Base-by-base conservation (phyloP, 1,140 invertebrate genomes). In the Orchestia grillus region DNA sequence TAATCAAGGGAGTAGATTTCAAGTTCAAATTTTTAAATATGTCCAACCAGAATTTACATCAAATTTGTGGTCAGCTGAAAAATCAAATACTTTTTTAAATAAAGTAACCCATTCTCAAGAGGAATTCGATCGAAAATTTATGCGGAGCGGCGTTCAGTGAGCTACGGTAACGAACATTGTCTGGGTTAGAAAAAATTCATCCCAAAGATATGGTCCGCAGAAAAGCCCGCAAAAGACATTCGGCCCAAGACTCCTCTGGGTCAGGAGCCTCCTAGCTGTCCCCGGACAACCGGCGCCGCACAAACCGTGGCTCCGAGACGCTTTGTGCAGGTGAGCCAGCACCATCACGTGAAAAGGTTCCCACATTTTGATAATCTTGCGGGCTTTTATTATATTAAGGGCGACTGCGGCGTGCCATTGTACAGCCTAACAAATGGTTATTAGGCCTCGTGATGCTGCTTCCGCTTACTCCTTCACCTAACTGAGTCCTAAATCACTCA, bases 341-440 rank as follows among this genome's bases (percentile, higher is more conserved):
- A 16, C 41, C 92, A 42, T 94, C 92, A 94, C 92, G 41, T 94
- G 92, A 94, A 94, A 47, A 44, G 44, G 43, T 94, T 94, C 92
- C 92, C 92, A 94, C 92, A 94, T 45, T 47, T 42, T 45, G 44
- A 42, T 94, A 94, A 94, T 94, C 92, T 94, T 44, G 44, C 43
- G 44, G 44, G 40, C 43, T 44, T 94, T 94, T 94, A 94, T 94
- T 94, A 45, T 45, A 45, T 45, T 45, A 47, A 44, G 44, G 43
- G 41, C 40, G 41, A 44, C 92, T 40, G 92, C 44, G 92, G 92
- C 44, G 44, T 19, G 1, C 92, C 92, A 94, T 94, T 94, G 92
- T 94, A n/a, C 41, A n/a, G 92, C 43, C 88, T 45, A 44, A 94
- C 44, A 94, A 94, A 94, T 94, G 92, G 92, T 94, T 94, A 94